These are phyloP conservation scores for Eptesicus fuscus DNA, from an alignment of 2,113 vertebrate species.

Conservation along the genomic window DNA sequence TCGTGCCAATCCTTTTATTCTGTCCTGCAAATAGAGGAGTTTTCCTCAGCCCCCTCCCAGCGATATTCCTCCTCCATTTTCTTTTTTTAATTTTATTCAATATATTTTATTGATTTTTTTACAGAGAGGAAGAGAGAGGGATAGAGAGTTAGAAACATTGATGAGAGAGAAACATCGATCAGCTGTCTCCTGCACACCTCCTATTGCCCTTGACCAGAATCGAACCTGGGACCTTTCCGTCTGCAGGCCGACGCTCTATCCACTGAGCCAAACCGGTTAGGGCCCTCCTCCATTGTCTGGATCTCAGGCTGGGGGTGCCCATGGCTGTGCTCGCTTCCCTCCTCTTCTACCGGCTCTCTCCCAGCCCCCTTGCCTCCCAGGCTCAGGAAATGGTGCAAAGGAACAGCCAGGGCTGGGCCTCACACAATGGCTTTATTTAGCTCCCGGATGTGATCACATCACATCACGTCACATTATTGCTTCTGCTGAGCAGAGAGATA, in stretches of 20 bases:
- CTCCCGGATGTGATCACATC: conserved; percentile 47
- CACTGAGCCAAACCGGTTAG: too few species aligned
- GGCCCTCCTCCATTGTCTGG: not conserved
- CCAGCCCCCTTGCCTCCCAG: not conserved
- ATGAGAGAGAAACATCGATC: too few species aligned
- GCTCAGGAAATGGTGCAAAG: conserved; percentile 44
- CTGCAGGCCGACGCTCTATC: too few species aligned
- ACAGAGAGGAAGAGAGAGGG: too few species aligned
- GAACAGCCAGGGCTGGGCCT: conserved; percentile 18
- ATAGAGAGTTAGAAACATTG: too few species aligned
- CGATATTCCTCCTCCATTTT: not conserved
- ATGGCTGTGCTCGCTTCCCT: not conserved
- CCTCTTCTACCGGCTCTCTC: not conserved
- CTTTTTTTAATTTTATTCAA: too few species aligned
- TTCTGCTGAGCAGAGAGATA: conserved; percentile 40
- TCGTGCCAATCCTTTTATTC: not conserved
- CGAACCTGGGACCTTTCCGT: too few species aligned
- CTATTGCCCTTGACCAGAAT: too few species aligned
- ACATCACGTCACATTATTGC: conserved; percentile 2
- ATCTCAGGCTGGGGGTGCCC: not conserved
- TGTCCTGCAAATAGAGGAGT: not conserved
- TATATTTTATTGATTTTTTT: too few species aligned
- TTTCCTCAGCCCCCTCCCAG: not conserved
- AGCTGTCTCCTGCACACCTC: too few species aligned
- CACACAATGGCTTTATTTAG: conserved; percentile 50